These are phyloP conservation scores for Acheta domesticus DNA, from an alignment of 2,888 invertebrate species.

Conservation along the genomic window DNA sequence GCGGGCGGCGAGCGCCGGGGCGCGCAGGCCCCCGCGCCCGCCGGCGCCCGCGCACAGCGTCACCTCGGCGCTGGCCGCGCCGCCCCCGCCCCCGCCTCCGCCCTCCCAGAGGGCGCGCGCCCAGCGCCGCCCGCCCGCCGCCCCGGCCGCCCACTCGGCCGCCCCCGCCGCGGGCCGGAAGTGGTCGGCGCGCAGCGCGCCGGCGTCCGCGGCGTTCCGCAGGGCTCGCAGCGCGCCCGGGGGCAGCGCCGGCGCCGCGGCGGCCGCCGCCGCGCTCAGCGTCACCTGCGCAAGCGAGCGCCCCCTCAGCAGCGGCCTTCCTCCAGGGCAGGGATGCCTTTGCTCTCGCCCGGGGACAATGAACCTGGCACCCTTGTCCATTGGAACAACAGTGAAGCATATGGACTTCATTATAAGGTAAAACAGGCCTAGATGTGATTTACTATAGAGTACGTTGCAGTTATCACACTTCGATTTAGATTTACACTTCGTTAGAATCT, in stretches of 20 bases:
- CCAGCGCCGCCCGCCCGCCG: constrained; percentile 51
- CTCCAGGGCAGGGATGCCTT: too few relatives aligned
- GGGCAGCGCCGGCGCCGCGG: constrained; percentile 2
- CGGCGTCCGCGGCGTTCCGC: background rate
- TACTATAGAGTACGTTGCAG: too few relatives aligned
- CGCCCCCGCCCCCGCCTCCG: background rate
- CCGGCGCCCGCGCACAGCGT: constrained; percentile 60
- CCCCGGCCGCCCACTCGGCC: constrained; percentile 41
- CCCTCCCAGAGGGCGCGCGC: background rate
- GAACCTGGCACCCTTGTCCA: too few relatives aligned
- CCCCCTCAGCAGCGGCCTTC: constrained; percentile 84
- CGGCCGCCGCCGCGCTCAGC: background rate
- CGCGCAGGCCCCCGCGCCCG: constrained; percentile 56
- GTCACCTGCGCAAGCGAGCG: constrained; percentile 51
- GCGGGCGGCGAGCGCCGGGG: constrained; percentile 35
- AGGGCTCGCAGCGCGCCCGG: background rate
- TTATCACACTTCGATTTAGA: too few relatives aligned
- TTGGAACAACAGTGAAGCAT: too few relatives aligned
- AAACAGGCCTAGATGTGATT: too few relatives aligned
- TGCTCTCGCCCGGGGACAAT: too few relatives aligned
- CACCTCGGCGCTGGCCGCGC: constrained; percentile 59
- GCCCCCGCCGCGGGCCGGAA: background rate
- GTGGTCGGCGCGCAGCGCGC: background rate
- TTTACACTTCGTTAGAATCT: too few relatives aligned
- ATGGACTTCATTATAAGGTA: too few relatives aligned